Percentiles rank a stretch among this genome's conserved stretches.
Evolutionary conservation across 1,140 invertebrate species (phyloP).

Genomic region (Arion vulgaris): DNA sequence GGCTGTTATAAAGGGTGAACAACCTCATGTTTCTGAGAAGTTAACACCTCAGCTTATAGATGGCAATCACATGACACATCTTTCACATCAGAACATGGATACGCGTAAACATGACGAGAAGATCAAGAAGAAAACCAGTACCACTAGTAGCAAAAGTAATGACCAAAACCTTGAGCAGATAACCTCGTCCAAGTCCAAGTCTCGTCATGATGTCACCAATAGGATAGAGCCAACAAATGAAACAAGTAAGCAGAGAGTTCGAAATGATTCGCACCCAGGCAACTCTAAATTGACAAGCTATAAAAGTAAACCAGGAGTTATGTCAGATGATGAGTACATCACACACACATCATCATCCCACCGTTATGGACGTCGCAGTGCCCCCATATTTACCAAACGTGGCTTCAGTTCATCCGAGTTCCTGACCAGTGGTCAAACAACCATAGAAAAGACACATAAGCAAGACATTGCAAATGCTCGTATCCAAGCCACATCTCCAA

Average conservation of each 20-base stretch:
- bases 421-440: background rate
- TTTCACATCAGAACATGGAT: too few species aligned
- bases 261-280: background rate
- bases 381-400: conserved; percentile 1
- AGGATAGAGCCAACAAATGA: background rate
- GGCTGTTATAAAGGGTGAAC: background rate
- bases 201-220: background rate
- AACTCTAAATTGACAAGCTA: background rate
- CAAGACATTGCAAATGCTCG: background rate
- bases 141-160: background rate
- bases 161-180: background rate
- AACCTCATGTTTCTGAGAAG: background rate
- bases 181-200: background rate
- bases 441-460: background rate
- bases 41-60: too few species aligned
- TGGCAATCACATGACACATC: too few species aligned
- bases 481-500: background rate
- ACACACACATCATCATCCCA: background rate
- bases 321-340: background rate
- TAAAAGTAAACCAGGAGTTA: background rate
- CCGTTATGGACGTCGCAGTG: background rate
- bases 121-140: background rate
- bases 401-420: background rate
- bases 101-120: background rate
- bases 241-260: background rate